Conservation (phyloP, 2,113 vertebrate species). For the Oenanthe oenanthe region DNA sequence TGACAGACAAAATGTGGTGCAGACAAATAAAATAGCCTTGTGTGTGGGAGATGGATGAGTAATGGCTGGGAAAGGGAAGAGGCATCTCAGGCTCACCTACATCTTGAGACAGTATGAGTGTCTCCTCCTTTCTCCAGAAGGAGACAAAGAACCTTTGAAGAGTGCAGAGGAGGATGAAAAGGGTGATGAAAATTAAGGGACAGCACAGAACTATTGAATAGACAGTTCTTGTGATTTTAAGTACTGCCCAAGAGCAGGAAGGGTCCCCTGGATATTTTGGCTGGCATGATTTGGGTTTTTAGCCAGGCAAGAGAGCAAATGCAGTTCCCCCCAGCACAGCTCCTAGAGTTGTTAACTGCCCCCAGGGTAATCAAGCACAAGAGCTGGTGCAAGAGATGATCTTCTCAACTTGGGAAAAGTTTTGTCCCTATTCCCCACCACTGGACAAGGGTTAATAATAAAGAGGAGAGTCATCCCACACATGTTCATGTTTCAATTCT, state of each 20-base stretch:
- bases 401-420: neutral
- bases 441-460: neutral
- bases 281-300: neutral
- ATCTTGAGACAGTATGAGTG: neutral
- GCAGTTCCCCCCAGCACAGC: neutral
- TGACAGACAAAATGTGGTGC: neutral
- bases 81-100: neutral
- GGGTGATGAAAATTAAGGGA: neutral
- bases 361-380: neutral
- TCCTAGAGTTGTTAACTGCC: neutral
- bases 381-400: neutral
- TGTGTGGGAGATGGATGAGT: constrained; percentile 4
- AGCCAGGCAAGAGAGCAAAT: neutral
- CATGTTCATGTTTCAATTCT: neutral
- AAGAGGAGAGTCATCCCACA: neutral
- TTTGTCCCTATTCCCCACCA: neutral
- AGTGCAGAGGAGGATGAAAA: neutral
- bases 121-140: neutral
- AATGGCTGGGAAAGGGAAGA: neutral
- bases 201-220: neutral
- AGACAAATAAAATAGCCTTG: neutral
- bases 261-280: neutral
- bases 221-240: neutral
- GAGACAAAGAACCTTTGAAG: neutral
- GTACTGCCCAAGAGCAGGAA: neutral